Percentiles rank a stretch among this genome's conserved stretches.
Evolutionary conservation across 2,797 vertebrate genomes (phyloP).

Genomic region (Lindbergichthys nudifrons): DNA sequence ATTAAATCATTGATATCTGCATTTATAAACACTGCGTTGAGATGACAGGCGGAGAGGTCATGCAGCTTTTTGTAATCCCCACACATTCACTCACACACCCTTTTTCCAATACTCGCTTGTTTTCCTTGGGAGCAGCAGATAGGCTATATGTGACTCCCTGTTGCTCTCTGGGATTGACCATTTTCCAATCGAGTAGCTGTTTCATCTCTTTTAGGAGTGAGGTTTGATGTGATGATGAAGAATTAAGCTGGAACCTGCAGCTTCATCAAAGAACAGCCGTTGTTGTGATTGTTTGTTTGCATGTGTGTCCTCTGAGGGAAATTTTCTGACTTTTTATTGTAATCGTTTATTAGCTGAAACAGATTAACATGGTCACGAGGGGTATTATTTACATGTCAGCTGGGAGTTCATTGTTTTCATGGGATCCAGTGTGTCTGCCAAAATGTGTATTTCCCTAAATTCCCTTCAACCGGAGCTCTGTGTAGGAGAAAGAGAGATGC

Average conservation of each 20-base stretch:
- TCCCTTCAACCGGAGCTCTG: slow-evolving; percentile 51
- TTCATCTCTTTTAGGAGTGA: slow-evolving; percentile 14
- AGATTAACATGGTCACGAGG: slow-evolving; percentile 64
- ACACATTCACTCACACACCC: slow-evolving; percentile 43
- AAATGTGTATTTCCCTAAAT: slow-evolving; percentile 73
- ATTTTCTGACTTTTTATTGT: slow-evolving; percentile 46
- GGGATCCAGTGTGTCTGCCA: slow-evolving; percentile 71
- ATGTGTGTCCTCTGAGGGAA: slow-evolving; percentile 40
- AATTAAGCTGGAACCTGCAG: slow-evolving; percentile 20
- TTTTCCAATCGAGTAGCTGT: slow-evolving; percentile 40
- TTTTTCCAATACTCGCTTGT: slow-evolving; percentile 44
- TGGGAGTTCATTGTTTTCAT: slow-evolving; percentile 75
- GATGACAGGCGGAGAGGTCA: slow-evolving; percentile 41
- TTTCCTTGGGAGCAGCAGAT: slow-evolving; percentile 39
- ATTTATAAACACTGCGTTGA: slow-evolving; percentile 23
- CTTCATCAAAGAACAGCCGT: slow-evolving; percentile 20
- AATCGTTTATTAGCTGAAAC: slow-evolving; percentile 56
- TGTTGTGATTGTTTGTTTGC: not conserved
- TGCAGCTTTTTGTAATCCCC: slow-evolving; percentile 41
- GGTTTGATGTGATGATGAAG: not conserved
- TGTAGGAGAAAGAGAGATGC: slow-evolving; percentile 22
- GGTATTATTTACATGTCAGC: slow-evolving; percentile 73
- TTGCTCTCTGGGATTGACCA: slow-evolving; percentile 26
- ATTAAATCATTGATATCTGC: slow-evolving; percentile 11
- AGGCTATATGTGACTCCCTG: slow-evolving; percentile 33